Evolutionary conservation across 2,113 vertebrate species (phyloP), one percentile per base, ranked within the genome.

Genomic region (Siniperca chuatsi): DNA sequence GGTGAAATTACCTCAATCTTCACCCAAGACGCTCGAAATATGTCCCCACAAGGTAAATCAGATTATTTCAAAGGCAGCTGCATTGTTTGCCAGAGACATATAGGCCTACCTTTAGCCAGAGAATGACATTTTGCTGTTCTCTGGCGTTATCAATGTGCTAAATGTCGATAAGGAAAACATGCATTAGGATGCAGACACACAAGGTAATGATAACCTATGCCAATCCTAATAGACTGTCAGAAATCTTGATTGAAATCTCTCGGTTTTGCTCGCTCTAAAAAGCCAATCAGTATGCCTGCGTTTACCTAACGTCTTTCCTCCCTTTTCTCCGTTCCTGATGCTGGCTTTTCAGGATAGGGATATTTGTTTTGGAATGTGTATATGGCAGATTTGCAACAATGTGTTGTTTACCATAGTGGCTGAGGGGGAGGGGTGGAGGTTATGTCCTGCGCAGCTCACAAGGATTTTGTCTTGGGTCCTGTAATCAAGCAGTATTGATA

Each of bases 241-340:
- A 92, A 95, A 96, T 96, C 95, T 93, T 86, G 94, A 96, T 95
- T 94, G 91, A 96, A 95, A 96, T 96, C 94, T 95, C 84, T 72
- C 11, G 65, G 86, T 80, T 89, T 79, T 81, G 88, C 83, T 88
- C 68, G 80, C 90, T 87, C 92, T 65, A 73, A 92, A 85, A 90
- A 92, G 90, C 90, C 95, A 94, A 93, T 95, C 93, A 92, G 75
- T 78, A 75, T 25, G 83, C 20, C 55, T 52, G 73, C 52, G 8
- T 83, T 83, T 87, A 48, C 77, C 82, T 75, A 61, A 81, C 78
- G 25, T 78, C 76, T 67, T 37, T 29, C 75, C 74, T 67, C 25
- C 25, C 60, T 68, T 46, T 44, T 8, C 21, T n/a, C 11, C 1
- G 0, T 52, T 83, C 29, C 65, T 78, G 16, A 76, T 54, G 78